A percentile compares a stretch with the other conserved stretches of the same genome.
These are phyloP conservation scores for Amphilophus citrinellus DNA, from an alignment of 2,113 vertebrate species.

Conservation along the genomic window DNA sequence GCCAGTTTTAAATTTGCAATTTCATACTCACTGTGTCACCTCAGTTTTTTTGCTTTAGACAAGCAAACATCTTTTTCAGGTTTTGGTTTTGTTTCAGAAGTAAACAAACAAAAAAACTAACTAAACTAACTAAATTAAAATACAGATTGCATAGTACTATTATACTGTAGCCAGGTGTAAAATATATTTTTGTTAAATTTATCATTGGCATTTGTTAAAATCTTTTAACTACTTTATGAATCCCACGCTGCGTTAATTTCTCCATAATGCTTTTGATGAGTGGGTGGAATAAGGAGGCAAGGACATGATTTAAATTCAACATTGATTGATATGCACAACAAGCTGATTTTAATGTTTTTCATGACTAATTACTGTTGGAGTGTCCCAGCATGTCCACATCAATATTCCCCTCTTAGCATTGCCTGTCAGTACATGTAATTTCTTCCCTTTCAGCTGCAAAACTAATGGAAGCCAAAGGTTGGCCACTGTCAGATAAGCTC, in stretches of 20 bases:
- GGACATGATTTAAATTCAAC: background rate
- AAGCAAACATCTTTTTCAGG: background rate
- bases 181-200: background rate
- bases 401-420: background rate
- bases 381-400: background rate
- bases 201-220: background rate
- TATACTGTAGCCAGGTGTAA: background rate
- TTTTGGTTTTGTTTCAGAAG: background rate
- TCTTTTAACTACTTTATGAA: background rate
- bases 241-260: background rate
- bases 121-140: background rate
- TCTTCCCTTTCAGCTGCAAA: background rate
- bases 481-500: background rate
- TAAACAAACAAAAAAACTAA: background rate
- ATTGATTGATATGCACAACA: slow-evolving; percentile 21
- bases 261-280: background rate
- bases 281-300: background rate
- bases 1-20: background rate
- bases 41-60: background rate
- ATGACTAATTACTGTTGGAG: background rate
- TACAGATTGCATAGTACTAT: background rate
- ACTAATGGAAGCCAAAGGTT: slow-evolving; percentile 6
- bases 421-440: background rate
- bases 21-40: background rate
- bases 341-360: background rate